phyloP scores from a whole-genome alignment of 2,797 vertebrate genomes.

The Glossophaga mutica region DNA sequence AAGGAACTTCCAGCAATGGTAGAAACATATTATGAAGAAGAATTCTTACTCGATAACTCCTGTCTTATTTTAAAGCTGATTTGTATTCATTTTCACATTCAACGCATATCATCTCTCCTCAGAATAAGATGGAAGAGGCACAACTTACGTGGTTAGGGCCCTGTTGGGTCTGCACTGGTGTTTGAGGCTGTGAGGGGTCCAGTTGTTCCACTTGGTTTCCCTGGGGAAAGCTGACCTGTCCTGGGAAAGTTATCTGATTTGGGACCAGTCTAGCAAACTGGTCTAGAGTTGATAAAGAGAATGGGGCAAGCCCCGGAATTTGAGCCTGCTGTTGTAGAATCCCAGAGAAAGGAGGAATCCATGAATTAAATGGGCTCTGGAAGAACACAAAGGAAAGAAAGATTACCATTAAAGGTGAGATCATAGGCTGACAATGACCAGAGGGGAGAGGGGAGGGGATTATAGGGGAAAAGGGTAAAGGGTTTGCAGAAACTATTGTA shows the following conservation, averaged over 20 bases:
- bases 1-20: neutral
- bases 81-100: neutral
- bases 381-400: neutral
- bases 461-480: too few relatives aligned
- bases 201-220: conserved; percentile 11
- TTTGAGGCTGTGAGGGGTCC: conserved; percentile 45
- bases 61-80: neutral
- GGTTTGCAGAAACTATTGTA: too few relatives aligned
- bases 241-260: conserved; percentile 29
- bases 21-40: neutral
- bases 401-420: too few relatives aligned
- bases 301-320: neutral
- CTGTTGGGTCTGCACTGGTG: neutral
- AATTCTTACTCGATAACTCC: neutral
- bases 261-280: neutral
- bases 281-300: conserved; percentile 8
- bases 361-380: conserved; percentile 50
- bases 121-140: neutral
- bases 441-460: too few relatives aligned
- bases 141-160: conserved; percentile 32
- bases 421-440: too few relatives aligned
- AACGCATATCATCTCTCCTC: neutral
- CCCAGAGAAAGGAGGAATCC: conserved; percentile 57
- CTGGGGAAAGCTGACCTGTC: conserved; percentile 30
- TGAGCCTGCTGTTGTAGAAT: conserved; percentile 36